These are phyloP conservation scores for Plagodis dolabraria DNA, from an alignment of 2,888 invertebrate genomes.

Conservation along the genomic window DNA sequence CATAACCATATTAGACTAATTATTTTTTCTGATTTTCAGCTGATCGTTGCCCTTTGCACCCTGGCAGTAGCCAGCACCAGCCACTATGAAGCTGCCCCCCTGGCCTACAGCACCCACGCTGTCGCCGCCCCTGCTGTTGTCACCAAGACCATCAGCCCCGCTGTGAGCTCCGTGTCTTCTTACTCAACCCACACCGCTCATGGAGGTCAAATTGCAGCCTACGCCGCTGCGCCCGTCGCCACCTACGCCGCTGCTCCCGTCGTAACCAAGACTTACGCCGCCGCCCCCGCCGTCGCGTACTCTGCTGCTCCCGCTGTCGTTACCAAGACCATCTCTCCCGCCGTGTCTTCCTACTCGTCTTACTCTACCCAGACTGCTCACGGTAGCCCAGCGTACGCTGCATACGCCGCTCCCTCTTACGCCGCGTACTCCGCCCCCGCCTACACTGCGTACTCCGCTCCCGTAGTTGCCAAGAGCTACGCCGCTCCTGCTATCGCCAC, in stretches of 20 bases:
- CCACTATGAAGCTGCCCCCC: conserved; percentile 73
- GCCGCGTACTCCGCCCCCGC: conserved; percentile 49
- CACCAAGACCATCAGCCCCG: conserved; percentile 52
- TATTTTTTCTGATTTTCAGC: conserved; percentile 52
- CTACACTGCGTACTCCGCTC: conserved; percentile 53
- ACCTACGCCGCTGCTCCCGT: conserved; percentile 54
- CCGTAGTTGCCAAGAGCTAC: conserved; percentile 50
- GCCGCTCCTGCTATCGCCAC: conserved; percentile 64
- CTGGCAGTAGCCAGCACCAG: conserved; percentile 85
- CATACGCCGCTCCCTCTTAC: conserved; percentile 63
- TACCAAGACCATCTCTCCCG: conserved; percentile 52
- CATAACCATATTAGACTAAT: background rate
- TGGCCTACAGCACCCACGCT: conserved; percentile 77
- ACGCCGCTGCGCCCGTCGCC: conserved; percentile 47
- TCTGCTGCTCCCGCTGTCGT: conserved; percentile 65
- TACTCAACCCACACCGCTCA: conserved; percentile 60
- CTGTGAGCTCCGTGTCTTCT: conserved; percentile 59
- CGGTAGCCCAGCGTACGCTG: conserved; percentile 45
- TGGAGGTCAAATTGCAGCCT: conserved; percentile 52
- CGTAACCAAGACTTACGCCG: conserved; percentile 57
- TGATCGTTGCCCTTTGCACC: conserved; percentile 85
- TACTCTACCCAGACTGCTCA: conserved; percentile 48
- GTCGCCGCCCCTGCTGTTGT: conserved; percentile 61
- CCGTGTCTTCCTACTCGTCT: conserved; percentile 46
- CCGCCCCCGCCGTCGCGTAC: conserved; percentile 69